Base-by-base conservation (phyloP, 2,888 invertebrate species). In the Drosophila glabriapex region DNA sequence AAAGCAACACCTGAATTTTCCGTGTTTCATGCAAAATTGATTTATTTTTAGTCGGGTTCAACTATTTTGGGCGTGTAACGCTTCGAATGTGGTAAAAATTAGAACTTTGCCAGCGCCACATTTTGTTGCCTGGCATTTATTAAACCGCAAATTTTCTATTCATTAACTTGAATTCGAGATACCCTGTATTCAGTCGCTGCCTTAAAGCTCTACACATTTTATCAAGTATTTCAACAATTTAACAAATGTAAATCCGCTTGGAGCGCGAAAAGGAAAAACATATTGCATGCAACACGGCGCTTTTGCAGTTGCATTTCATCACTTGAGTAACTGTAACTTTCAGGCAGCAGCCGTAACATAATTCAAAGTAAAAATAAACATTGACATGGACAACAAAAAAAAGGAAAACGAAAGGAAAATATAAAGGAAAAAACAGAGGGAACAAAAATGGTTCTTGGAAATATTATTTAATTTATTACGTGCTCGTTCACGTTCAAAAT, bases 321-420 rank as follows among this genome's bases (percentile, higher is more conserved):
- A 67, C 49, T 35, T 67, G 59, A 55, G 28, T 67, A 43, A 67
- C 52, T 31, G 28, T 67, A 43, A 67, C 52, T 31, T 76, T 43
- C 22, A 1, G 4, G 10, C 14, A 59, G 56, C 58, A 55, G 39
- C 25, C 56, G 84, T 82, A 86, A 84, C 82, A 82, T 86, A 89
- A 85, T 83, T 85, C 83, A 82, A 88, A 76, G 77, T 81, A 81
- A 85, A 88, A 90, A 85, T 78, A 87, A 87, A 87, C 86, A 88
- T 85, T 88, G 78, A 82, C 87, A 88, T 43, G 59, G 78, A 68
- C 71, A 65, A 69, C 63, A 67, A 29, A 49, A 29, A 33, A 29
- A 16, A 25, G 31, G 29, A 43, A 60, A 10, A 19, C 14, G 22
- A 7, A 3, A 19, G 41, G 4, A 35, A 31, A 39, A 43, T 52